Percentiles rank a stretch among this genome's conserved stretches.
These are phyloP conservation scores for Drosophila kanapiae DNA, from an alignment of 1,140 invertebrate genomes.

Conservation along the genomic window DNA sequence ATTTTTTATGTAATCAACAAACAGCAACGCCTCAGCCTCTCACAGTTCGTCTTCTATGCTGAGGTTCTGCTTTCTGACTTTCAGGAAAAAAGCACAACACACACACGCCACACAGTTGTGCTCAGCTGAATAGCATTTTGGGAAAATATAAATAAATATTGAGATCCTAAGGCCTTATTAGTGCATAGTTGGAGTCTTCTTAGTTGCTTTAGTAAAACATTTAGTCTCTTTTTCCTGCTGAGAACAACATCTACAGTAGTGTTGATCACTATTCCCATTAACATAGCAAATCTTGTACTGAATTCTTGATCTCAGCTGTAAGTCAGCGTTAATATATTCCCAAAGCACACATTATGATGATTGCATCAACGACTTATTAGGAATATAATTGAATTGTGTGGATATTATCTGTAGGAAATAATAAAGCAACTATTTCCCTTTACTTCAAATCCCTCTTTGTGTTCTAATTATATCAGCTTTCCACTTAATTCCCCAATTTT, in stretches of 20 bases:
- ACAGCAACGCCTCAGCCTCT: conserved; percentile 48
- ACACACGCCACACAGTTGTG: conserved; percentile 17
- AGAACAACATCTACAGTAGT: background rate
- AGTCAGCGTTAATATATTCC: background rate
- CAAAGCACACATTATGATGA: background rate
- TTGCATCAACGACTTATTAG: background rate
- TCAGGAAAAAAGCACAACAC: conserved; percentile 46
- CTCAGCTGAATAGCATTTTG: conserved; percentile 43
- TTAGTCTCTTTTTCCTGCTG: too few species aligned
- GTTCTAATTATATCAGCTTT: background rate
- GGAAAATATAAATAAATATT: background rate
- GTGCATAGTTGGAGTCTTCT: too few species aligned
- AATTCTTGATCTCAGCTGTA: background rate
- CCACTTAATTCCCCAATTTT: background rate
- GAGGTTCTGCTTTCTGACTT: conserved; percentile 44
- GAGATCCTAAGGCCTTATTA: background rate
- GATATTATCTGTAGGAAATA: background rate
- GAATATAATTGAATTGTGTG: background rate
- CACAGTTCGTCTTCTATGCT: conserved; percentile 30
- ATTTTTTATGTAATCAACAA: conserved; percentile 82
- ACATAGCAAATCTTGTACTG: background rate
- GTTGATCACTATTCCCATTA: background rate
- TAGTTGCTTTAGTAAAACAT: too few species aligned
- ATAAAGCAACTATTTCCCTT: background rate
- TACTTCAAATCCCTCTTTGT: too few species aligned